These are phyloP conservation scores for Dryocosmus kuriphilus DNA, from an alignment of 2,888 invertebrate genomes.

Conservation along the genomic window DNA sequence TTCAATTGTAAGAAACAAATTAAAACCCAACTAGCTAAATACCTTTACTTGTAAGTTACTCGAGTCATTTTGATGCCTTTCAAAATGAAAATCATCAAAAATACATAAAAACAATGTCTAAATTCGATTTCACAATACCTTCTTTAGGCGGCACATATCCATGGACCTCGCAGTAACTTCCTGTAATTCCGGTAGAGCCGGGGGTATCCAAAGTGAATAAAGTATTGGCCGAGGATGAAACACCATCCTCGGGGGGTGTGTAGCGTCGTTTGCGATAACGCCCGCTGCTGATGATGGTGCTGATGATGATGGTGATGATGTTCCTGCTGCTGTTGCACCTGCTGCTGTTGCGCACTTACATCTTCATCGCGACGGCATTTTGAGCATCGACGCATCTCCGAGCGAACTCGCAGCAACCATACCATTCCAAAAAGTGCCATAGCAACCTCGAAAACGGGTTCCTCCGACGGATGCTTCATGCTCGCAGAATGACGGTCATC, in stretches of 20 bases:
- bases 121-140: slow-evolving; percentile 73
- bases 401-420: slow-evolving; percentile 89
- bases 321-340: slow-evolving; percentile 68
- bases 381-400: slow-evolving; percentile 87
- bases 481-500: slow-evolving; percentile 74
- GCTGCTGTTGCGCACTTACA: slow-evolving; percentile 71
- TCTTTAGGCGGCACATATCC: slow-evolving; percentile 80
- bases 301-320: slow-evolving; percentile 65
- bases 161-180: slow-evolving; percentile 81
- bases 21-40: no score
- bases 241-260: slow-evolving; percentile 69
- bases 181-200: slow-evolving; percentile 75
- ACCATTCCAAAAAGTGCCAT: slow-evolving; percentile 93
- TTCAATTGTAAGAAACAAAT: no score
- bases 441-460: slow-evolving; percentile 78
- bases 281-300: slow-evolving; percentile 67
- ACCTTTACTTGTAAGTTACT: no score
- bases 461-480: slow-evolving; percentile 75
- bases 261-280: slow-evolving; percentile 56
- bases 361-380: slow-evolving; percentile 82
- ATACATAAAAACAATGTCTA: neutral
- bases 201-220: slow-evolving; percentile 80
- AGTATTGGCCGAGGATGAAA: slow-evolving; percentile 76
- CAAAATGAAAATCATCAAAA: neutral
- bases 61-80: neutral